Evolutionary conservation across 2,797 vertebrate genomes (phyloP).

Genomic region (Acanthurus lineatus): DNA sequence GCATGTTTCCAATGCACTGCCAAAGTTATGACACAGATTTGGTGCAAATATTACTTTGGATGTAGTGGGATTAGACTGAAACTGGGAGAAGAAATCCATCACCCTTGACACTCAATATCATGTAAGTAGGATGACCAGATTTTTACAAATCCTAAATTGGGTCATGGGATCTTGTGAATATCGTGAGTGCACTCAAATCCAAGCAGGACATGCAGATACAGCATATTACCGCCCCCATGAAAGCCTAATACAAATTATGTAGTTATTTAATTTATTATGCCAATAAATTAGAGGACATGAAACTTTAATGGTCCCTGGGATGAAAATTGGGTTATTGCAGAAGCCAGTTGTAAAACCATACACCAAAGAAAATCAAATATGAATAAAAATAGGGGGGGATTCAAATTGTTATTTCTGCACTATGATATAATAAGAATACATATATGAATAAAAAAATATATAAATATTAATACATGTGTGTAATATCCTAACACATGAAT

Average conservation of each 20-base stretch:
- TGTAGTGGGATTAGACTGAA: conserved; percentile 70
- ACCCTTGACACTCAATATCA: conserved; percentile 67
- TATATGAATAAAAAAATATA: background rate
- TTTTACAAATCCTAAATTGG: conserved; percentile 68
- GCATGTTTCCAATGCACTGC: conserved; percentile 30
- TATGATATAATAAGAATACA: background rate
- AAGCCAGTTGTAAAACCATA: conserved; percentile 17
- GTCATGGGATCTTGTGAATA: conserved; percentile 56
- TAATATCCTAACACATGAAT: background rate
- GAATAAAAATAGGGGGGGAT: background rate
- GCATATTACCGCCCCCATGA: conserved; percentile 33
- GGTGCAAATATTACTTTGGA: conserved; percentile 64
- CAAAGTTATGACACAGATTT: conserved; percentile 49
- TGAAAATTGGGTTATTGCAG: conserved; percentile 27
- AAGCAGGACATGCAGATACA: conserved; percentile 35
- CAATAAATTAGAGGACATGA: conserved; percentile 49
- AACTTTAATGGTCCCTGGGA: conserved; percentile 45
- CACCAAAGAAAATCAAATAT: conserved; percentile 23
- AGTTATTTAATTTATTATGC: conserved; percentile 47
- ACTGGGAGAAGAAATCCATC: conserved; percentile 71
- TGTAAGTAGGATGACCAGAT: conserved; percentile 72
- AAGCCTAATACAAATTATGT: conserved; percentile 35
- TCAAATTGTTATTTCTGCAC: conserved; percentile 4
- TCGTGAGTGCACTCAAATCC: conserved; percentile 42
- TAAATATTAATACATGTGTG: background rate